A percentile compares a stretch with the other conserved stretches of the same genome.
Evolutionary conservation across 2,888 invertebrate genomes (phyloP).

Genomic region (Polia nebulosa): DNA sequence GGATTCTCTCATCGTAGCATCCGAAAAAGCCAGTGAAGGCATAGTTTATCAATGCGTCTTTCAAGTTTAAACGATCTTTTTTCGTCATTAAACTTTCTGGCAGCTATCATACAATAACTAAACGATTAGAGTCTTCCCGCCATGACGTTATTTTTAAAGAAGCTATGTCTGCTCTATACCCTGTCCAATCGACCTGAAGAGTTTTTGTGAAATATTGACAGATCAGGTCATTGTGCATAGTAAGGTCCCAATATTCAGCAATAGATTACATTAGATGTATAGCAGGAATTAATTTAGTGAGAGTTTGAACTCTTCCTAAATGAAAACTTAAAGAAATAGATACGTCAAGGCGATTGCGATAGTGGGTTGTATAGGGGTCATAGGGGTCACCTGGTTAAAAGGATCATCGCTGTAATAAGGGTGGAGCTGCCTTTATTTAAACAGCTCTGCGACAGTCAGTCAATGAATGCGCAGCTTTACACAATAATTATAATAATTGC

Average conservation of each 20-base stretch:
- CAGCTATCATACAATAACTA: not conserved
- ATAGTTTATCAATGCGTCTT: not conserved
- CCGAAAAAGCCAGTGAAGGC: not conserved
- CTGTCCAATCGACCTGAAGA: not conserved
- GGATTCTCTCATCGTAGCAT: not conserved
- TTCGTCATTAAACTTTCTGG: not conserved
- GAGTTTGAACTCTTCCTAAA: no score
- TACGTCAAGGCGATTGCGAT: not conserved
- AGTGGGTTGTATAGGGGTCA: not conserved
- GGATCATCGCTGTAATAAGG: not conserved
- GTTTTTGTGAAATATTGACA: not conserved
- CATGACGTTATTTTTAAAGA: not conserved
- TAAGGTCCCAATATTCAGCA: not conserved
- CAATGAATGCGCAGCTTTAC: conserved; percentile 53
- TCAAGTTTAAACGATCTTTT: not conserved
- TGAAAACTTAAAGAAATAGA: not conserved
- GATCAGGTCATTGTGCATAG: not conserved
- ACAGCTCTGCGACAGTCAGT: not conserved
- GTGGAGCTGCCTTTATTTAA: not conserved
- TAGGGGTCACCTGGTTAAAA: not conserved
- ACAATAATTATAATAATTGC: conserved; percentile 61
- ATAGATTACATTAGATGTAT: not conserved
- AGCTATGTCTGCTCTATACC: not conserved
- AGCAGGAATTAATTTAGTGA: not conserved
- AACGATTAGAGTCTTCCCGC: not conserved